Base-by-base conservation (phyloP, 2,888 invertebrate genomes). In the Himalopsyche kuldschensis region DNA sequence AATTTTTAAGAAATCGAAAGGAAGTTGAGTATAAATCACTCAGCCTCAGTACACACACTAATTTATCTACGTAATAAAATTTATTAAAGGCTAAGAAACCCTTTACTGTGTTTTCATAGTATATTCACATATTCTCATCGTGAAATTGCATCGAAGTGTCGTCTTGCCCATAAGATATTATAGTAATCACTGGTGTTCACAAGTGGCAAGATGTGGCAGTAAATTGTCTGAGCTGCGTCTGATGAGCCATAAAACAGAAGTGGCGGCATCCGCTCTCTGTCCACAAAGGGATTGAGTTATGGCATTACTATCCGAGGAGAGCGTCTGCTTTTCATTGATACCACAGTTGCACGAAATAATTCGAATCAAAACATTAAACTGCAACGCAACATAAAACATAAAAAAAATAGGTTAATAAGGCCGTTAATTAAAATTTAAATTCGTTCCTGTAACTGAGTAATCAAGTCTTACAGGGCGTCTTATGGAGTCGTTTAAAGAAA, bases 211-310 rank as follows among this genome's bases (percentile, higher is more conserved):
- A 47, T 83, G 83, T 83, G 83, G 80, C 83, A 81, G 80, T 83
- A 83, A 83, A 83, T 83, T 75, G 83, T 81, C 83, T 76, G 83
- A 31, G 69, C 80, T 69, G 78, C 81, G 80, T 78, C 55, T 83
- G 83, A 83, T 83, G 83, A 83, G 80, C 83, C 81, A 84, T 82
- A 84, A 84, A 84, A 55, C 79, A 82, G 82, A 77, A 84, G 84
- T 84, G 84, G 84, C 84, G 82, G 84, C 80, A 84, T 84, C 84
- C 84, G 84, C 77, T 79, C 80, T 77, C 46, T 78, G 55, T 35
- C 32, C 82, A 83, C 84, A 84, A 84, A 84, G 82, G 63, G 82
- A 81, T 83, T 81, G 84, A 83, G 82, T 84, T 84, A 84, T 83
- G 78, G 82, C 82, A 83, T 75, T 76, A 76, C 31, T 31, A 32